A percentile compares a stretch with the other conserved stretches of the same genome.
phyloP scores from a whole-genome alignment of 2,113 vertebrate genomes.

The Plecotus auritus region DNA sequence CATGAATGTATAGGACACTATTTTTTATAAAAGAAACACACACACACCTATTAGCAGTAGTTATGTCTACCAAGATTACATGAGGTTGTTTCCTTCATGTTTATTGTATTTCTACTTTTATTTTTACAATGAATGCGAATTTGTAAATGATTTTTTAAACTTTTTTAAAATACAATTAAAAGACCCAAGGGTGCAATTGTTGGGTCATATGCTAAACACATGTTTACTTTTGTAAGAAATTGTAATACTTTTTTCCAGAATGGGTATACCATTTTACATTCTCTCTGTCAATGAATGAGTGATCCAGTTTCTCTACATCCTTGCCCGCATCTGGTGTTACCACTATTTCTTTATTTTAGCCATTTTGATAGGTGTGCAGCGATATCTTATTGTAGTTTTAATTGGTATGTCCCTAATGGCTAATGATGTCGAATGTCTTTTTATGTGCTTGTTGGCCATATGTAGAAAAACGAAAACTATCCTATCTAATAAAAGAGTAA shows the following conservation, averaged over 20 bases:
- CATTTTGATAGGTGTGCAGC: not conserved
- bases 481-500: too few species aligned
- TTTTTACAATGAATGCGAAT: not conserved
- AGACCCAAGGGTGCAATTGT: not conserved
- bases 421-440: not conserved
- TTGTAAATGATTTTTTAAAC: not conserved
- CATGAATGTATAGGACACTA: not conserved
- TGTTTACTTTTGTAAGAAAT: not conserved
- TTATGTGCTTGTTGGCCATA: not conserved
- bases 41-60: not conserved
- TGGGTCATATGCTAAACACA: not conserved
- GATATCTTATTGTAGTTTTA: not conserved
- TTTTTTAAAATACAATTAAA: conserved; percentile 20
- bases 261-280: not conserved
- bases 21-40: not conserved
- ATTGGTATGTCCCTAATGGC: not conserved
- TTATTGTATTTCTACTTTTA: not conserved
- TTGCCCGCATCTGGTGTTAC: not conserved
- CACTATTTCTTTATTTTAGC: not conserved
- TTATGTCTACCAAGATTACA: not conserved
- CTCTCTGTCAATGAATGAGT: not conserved
- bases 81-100: not conserved
- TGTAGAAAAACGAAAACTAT: conserved; percentile 22
- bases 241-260: not conserved
- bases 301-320: not conserved